Evolutionary conservation across 2,113 vertebrate genomes (phyloP).

Genomic region (Glaucomys volans): DNA sequence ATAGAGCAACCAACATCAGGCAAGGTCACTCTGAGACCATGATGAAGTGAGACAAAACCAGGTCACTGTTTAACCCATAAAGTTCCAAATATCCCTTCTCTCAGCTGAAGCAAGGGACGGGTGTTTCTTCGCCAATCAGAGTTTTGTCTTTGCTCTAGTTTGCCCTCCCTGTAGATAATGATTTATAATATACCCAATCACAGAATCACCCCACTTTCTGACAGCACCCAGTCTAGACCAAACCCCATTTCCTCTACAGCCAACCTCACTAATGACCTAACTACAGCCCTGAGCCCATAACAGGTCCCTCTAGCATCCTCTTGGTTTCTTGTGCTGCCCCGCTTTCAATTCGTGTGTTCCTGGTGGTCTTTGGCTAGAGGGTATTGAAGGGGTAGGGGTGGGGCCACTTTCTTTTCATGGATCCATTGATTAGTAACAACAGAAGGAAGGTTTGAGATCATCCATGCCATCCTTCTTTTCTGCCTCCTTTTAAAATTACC

Average conservation of each 20-base stretch:
- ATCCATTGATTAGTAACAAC: background rate
- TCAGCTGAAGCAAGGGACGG: background rate
- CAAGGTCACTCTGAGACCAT: background rate
- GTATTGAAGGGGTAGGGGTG: background rate
- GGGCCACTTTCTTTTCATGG: background rate
- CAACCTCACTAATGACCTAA: background rate
- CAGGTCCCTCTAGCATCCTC: background rate
- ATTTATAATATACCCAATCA: no score
- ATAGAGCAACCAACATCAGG: background rate
- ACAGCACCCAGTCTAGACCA: background rate
- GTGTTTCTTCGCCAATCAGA: background rate
- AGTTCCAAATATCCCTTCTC: background rate
- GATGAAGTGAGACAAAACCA: constrained; percentile 16
- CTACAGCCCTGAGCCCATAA: background rate
- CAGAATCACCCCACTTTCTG: background rate
- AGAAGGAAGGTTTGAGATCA: background rate
- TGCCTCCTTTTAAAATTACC: background rate
- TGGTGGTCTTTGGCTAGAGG: background rate
- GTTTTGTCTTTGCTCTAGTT: background rate
- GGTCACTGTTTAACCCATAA: background rate
- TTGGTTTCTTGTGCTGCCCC: background rate
- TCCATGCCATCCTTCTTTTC: background rate
- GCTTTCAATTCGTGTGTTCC: background rate
- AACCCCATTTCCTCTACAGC: background rate
- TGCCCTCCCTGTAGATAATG: background rate